These are phyloP conservation scores for Pangasius larnaudii DNA, from an alignment of 2,797 vertebrate genomes.

Conservation along the genomic window DNA sequence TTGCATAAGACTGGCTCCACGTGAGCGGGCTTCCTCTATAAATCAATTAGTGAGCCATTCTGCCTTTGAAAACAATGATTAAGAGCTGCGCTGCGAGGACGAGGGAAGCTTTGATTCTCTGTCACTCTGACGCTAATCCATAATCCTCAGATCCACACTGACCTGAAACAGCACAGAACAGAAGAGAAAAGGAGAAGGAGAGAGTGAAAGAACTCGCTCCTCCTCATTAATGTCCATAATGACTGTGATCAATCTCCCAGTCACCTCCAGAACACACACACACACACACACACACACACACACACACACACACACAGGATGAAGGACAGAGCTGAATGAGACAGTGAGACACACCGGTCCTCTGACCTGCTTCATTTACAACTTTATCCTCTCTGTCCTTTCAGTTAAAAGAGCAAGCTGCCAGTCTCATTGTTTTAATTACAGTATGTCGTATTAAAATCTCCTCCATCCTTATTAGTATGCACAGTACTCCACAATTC, in stretches of 20 bases:
- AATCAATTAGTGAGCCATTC: slow-evolving; percentile 72
- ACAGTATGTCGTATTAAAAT: slow-evolving; percentile 52
- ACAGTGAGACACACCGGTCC: slow-evolving; percentile 41
- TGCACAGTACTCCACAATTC: slow-evolving; percentile 68
- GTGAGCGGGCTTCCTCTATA: slow-evolving; percentile 35
- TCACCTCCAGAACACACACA: slow-evolving; percentile 23
- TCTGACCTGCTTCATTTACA: slow-evolving; percentile 20
- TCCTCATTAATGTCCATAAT: slow-evolving; percentile 78
- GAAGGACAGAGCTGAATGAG: slow-evolving; percentile 12
- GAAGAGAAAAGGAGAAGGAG: slow-evolving; percentile 13
- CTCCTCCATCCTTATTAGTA: slow-evolving; percentile 69
- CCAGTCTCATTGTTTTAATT: slow-evolving; percentile 53
- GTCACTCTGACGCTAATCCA: slow-evolving; percentile 46
- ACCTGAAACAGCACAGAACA: slow-evolving; percentile 30
- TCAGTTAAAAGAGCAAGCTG: slow-evolving; percentile 1
- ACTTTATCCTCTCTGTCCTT: slow-evolving; percentile 11
- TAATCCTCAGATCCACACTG: slow-evolving; percentile 32
- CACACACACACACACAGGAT: neutral
- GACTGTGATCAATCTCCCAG: slow-evolving; percentile 75
- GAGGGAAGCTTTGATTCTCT: slow-evolving; percentile 45
- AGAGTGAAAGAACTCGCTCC: slow-evolving; percentile 57
- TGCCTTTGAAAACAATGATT: slow-evolving; percentile 72
- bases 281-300: neutral
- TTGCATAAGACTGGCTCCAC: neutral
- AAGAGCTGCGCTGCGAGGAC: slow-evolving; percentile 67